These are phyloP conservation scores for Drosophila rhopaloa DNA, from an alignment of 1,140 invertebrate genomes.

Conservation along the genomic window DNA sequence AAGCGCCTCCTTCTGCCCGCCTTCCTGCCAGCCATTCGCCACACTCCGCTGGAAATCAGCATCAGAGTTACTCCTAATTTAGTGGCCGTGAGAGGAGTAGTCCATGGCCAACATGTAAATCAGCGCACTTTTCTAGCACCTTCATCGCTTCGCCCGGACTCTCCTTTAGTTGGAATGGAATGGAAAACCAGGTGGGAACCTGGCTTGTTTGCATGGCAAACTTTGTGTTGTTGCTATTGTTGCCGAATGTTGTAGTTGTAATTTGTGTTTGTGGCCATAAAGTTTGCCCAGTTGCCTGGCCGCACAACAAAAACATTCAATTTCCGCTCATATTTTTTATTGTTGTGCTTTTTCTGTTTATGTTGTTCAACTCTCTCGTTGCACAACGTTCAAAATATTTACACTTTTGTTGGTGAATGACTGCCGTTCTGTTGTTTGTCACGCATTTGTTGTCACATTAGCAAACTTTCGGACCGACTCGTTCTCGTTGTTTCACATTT, in stretches of 20 bases:
- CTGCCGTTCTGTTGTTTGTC: slow-evolving; percentile 54
- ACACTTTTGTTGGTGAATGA: slow-evolving; percentile 49
- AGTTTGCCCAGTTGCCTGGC: slow-evolving; percentile 55
- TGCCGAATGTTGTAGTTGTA: slow-evolving; percentile 65
- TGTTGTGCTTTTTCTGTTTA: slow-evolving; percentile 34
- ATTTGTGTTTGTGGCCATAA: slow-evolving; percentile 81
- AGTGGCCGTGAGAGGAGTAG: slow-evolving; percentile 75
- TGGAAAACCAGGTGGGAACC: slow-evolving; percentile 5
- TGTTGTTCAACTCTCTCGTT: slow-evolving; percentile 32
- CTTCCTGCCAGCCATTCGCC: slow-evolving; percentile 1
- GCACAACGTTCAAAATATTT: slow-evolving; percentile 66
- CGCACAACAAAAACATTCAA: slow-evolving; percentile 71
- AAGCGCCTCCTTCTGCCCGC: slow-evolving; percentile 22
- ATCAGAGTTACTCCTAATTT: slow-evolving; percentile 82
- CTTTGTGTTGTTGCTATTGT: slow-evolving; percentile 63
- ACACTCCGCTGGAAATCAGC: slow-evolving; percentile 66
- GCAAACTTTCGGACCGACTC: slow-evolving; percentile 41
- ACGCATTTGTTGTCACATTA: slow-evolving; percentile 67
- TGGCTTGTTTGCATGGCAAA: slow-evolving; percentile 71
- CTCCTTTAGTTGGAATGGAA: neutral
- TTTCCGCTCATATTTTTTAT: slow-evolving; percentile 32
- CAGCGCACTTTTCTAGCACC: slow-evolving; percentile 75
- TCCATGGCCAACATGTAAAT: slow-evolving; percentile 76
- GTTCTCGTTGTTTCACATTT: slow-evolving; percentile 20
- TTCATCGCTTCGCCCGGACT: slow-evolving; percentile 13